A percentile compares a stretch with the other conserved stretches of the same genome.
Evolutionary conservation across 2,888 invertebrate species (phyloP).

Genomic region (Phlogophora meticulosa): DNA sequence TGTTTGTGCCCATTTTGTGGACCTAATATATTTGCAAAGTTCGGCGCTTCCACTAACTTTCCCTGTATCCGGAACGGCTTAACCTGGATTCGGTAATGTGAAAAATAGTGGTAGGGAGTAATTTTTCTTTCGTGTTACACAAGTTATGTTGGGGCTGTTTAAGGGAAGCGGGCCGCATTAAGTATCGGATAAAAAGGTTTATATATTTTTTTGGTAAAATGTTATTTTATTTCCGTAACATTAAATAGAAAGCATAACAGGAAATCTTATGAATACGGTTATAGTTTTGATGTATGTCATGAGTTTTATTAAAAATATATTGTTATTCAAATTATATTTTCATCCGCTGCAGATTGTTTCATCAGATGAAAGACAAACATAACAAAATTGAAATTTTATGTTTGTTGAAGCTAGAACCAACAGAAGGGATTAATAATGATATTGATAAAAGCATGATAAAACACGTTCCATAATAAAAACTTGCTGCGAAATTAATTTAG

Average conservation of each 20-base stretch:
- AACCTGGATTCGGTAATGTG: slow-evolving; percentile 65
- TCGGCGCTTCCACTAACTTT: slow-evolving; percentile 54
- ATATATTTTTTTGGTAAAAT: slow-evolving; percentile 4
- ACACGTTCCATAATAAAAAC: slow-evolving; percentile 63
- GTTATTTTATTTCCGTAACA: background rate
- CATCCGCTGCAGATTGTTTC: slow-evolving; percentile 6
- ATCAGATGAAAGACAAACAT: slow-evolving; percentile 46
- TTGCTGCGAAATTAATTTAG: background rate
- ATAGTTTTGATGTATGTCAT: background rate
- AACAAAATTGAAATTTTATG: slow-evolving; percentile 72
- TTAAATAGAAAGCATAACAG: background rate
- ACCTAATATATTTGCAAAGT: slow-evolving; percentile 72
- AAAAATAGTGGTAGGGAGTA: slow-evolving; percentile 51
- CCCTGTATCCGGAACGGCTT: slow-evolving; percentile 61
- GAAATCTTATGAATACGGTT: background rate
- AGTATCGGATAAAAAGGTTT: slow-evolving; percentile 24
- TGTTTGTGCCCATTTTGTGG: slow-evolving; percentile 61
- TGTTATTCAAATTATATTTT: background rate
- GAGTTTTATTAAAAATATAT: background rate
- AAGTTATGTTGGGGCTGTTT: slow-evolving; percentile 36
- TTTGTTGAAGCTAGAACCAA: slow-evolving; percentile 75
- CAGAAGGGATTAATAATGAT: slow-evolving; percentile 78
- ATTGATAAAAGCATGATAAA: slow-evolving; percentile 75
- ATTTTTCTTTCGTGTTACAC: slow-evolving; percentile 45
- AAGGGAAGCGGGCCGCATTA: slow-evolving; percentile 18